A percentile compares a stretch with the other conserved stretches of the same genome.
Conservation (phyloP, 2,888 invertebrate genomes). For the Cordilura impudica region DNA sequence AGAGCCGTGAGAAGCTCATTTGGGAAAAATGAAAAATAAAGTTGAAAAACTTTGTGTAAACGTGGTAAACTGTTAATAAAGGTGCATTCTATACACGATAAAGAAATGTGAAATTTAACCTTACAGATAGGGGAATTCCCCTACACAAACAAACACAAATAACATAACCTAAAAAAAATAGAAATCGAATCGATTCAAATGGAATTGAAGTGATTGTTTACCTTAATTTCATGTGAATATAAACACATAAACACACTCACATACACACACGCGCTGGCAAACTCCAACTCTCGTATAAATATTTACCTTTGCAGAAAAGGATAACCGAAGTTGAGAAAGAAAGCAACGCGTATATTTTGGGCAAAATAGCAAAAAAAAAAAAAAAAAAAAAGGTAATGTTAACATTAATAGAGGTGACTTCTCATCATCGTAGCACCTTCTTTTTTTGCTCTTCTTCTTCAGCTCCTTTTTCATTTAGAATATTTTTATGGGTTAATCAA, state of each 20-base stretch:
- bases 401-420: constrained; percentile 7
- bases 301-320: constrained; percentile 21
- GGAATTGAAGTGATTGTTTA: constrained; percentile 35
- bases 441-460: background rate
- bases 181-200: constrained; percentile 25
- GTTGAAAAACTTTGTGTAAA: constrained; percentile 57
- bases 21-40: constrained; percentile 51
- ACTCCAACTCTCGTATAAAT: background rate
- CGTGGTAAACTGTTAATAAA: constrained; percentile 62
- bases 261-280: constrained; percentile 3
- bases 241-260: background rate
- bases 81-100: constrained; percentile 41
- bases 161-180: background rate
- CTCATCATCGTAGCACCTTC: background rate
- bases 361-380: background rate
- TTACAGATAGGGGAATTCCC: constrained; percentile 7
- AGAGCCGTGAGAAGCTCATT: constrained; percentile 58
- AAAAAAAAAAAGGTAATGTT: background rate
- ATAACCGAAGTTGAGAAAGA: background rate
- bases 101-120: constrained; percentile 27
- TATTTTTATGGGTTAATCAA: constrained; percentile 51
- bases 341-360: background rate
- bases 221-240: constrained; percentile 29
- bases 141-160: background rate
- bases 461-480: background rate